Percentiles rank a stretch among this genome's conserved stretches.
Evolutionary conservation across 2,797 vertebrate species (phyloP).

Genomic region (Myioborus melanocephalus): DNA sequence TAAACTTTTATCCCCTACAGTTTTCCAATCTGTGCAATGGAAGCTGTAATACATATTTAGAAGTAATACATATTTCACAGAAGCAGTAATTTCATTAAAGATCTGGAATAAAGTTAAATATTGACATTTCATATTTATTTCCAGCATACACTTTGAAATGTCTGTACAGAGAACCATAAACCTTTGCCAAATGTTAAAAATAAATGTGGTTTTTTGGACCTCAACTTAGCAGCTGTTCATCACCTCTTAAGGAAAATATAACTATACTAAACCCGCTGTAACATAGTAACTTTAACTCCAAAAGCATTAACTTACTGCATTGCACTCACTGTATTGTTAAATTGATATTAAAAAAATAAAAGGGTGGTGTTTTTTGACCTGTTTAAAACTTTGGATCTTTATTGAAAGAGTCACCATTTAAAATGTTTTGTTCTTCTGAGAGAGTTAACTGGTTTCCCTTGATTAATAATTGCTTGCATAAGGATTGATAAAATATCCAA

Average conservation of each 20-base stretch:
- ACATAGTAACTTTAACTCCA: neutral
- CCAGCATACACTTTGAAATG: slow-evolving; percentile 20
- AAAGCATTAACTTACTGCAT: neutral
- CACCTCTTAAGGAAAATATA: slow-evolving; percentile 24
- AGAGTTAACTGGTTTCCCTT: neutral
- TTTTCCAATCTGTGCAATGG: neutral
- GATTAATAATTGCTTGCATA: neutral
- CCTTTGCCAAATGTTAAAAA: slow-evolving; percentile 59
- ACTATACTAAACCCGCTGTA: neutral
- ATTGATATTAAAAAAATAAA: neutral
- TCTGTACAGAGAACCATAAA: neutral
- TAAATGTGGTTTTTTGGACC: neutral
- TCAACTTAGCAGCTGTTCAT: slow-evolving; percentile 38
- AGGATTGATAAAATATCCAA: neutral
- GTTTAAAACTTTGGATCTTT: neutral
- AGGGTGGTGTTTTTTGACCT: neutral
- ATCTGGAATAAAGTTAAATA: slow-evolving; percentile 46
- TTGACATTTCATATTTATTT: slow-evolving; percentile 50
- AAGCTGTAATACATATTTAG: neutral
- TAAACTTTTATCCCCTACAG: neutral
- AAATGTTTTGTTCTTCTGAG: neutral
- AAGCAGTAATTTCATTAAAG: slow-evolving; percentile 36
- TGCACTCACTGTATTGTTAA: neutral
- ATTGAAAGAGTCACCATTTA: neutral
- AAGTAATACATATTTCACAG: neutral